Evolutionary conservation across 1,140 invertebrate species (phyloP).

Genomic region (Drosophila lacteicornis): DNA sequence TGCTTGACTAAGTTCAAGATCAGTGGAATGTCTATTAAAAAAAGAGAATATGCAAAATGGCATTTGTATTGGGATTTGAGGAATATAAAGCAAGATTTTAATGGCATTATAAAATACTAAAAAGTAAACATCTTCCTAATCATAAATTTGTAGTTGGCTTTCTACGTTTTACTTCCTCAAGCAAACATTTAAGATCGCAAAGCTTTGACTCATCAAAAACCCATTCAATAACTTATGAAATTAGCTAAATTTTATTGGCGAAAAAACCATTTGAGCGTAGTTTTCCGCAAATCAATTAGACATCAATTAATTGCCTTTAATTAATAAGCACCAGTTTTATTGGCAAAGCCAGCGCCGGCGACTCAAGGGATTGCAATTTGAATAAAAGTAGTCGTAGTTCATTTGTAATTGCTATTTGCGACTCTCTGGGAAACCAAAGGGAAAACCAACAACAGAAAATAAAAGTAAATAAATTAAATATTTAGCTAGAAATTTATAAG

Average conservation of each 20-base stretch:
- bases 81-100: no score
- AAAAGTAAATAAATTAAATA: slow-evolving; percentile 79
- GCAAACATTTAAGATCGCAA: slow-evolving; percentile 5
- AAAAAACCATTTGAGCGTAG: slow-evolving; percentile 30
- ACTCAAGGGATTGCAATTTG: slow-evolving; percentile 63
- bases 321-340: slow-evolving; percentile 60
- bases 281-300: slow-evolving; percentile 58
- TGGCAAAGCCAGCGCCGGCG: slow-evolving; percentile 6
- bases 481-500: slow-evolving; percentile 77
- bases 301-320: slow-evolving; percentile 70
- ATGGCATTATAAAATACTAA: not conserved
- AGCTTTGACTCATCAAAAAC: slow-evolving; percentile 21
- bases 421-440: slow-evolving; percentile 26
- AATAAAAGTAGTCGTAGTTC: slow-evolving; percentile 65
- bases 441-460: slow-evolving; percentile 4
- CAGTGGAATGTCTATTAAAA: slow-evolving; percentile 33
- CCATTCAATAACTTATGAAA: slow-evolving; percentile 10
- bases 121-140: not conserved
- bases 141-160: no score
- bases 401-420: slow-evolving; percentile 69
- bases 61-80: not conserved
- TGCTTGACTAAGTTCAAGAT: slow-evolving; percentile 60
- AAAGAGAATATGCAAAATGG: slow-evolving; percentile 22
- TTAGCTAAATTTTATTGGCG: slow-evolving; percentile 5
- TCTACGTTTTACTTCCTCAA: slow-evolving; percentile 4